Evolutionary conservation across 2,888 invertebrate species (phyloP).

Genomic region (Chesias legatella): DNA sequence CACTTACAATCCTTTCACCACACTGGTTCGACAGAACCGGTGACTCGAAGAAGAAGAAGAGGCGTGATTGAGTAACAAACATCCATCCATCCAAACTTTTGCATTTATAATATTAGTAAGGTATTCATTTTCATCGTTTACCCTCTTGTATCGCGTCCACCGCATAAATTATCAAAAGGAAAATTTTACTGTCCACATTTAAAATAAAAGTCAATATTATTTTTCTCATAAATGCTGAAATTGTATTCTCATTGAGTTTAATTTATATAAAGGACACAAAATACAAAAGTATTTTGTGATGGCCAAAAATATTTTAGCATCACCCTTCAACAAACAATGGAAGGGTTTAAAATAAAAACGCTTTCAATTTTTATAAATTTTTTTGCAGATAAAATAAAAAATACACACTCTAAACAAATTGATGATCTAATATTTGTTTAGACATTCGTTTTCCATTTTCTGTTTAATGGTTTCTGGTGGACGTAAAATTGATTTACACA

Average conservation of each 20-base stretch:
- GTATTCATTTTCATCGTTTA: too few relatives aligned
- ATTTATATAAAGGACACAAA: slow-evolving; percentile 14
- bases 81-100: too few relatives aligned
- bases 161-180: too few relatives aligned
- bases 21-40: too few relatives aligned
- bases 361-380: slow-evolving; percentile 48
- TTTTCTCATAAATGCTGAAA: background rate
- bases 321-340: slow-evolving; percentile 45
- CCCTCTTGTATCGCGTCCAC: too few relatives aligned
- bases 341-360: slow-evolving; percentile 41
- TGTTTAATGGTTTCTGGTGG: slow-evolving; percentile 5
- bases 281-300: slow-evolving; percentile 33
- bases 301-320: slow-evolving; percentile 36
- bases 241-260: background rate
- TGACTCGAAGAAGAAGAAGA: too few relatives aligned
- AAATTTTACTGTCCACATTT: too few relatives aligned
- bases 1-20: too few relatives aligned
- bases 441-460: slow-evolving; percentile 4
- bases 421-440: slow-evolving; percentile 13
- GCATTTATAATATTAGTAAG: too few relatives aligned
- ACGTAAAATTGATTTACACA: too few relatives aligned
- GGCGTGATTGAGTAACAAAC: too few relatives aligned
- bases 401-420: slow-evolving; percentile 9
- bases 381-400: slow-evolving; percentile 35
- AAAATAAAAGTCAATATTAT: too few relatives aligned